Evolutionary conservation across 2,888 invertebrate genomes (phyloP), one percentile per base, ranked within the genome.

Genomic region (Hypomecis atomaria): DNA sequence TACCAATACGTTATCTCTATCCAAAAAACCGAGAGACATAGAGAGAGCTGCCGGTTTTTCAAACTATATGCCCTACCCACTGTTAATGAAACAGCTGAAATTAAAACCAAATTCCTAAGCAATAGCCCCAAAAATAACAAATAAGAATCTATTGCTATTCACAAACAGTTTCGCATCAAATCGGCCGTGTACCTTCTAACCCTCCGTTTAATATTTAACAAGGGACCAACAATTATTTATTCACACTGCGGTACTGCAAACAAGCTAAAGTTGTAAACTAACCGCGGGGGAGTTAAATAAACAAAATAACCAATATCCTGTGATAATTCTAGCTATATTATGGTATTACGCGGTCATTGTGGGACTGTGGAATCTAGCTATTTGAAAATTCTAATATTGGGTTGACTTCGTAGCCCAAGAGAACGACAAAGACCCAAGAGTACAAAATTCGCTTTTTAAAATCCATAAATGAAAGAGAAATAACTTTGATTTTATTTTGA

Each of bases 191-290:
- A 71, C 66, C 71, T 66, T 70, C 71, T 76, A 76, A 71, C 72
- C 74, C 80, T 69, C 71, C 69, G 71, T 84, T 87, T 81, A 88
- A 88, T 88, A 87, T 86, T 88, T 85, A 88, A 85, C 83, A 79
- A 86, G 83, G 84, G 81, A 71, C 82, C 78, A 74, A 78, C 78
- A 77, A 87, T 90, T 87, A 89, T 88, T 90, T 87, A 91, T 92
- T 91, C 87, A 90, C 78, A 82, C 80, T 77, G 81, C 78, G 78
- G 77, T 75, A 79, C 64, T 76, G 78, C 82, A 85, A 86, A 85
- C 81, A 80, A 71, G 76, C 78, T 75, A 71, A 78, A 81, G 83
- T 84, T 85, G 82, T 83, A 82, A 85, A 87, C 85, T 84, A 81
- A 78, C 78, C 78, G 69, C 81, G 77, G 63, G 70, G 76, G 75